Base-by-base conservation (phyloP, 2,888 invertebrate genomes). In the Cactoblastis cactorum region DNA sequence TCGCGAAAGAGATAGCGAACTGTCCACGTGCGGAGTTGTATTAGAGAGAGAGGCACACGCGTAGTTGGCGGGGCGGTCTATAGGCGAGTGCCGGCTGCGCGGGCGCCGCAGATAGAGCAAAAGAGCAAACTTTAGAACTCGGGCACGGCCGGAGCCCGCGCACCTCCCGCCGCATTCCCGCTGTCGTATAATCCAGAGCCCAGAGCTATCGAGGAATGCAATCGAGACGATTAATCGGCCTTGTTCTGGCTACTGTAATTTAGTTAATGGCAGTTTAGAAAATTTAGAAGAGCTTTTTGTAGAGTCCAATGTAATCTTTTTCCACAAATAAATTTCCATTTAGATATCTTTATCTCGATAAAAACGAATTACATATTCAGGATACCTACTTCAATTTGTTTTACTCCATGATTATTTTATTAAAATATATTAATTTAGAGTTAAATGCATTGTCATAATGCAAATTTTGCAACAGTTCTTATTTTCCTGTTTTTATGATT, bases 21-120 rank as follows among this genome's bases (percentile, higher is more conserved):
- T 47, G 55, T 61, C 57, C 74, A 75, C 74, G 77, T 74, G 75
- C 57, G 54, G 55, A 51, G 45, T 17, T 55, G 4, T 41, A 22
- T 49, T 22, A 22, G 38, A 51, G 51, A 60, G 59, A 58, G 61
- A 60, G 58, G 57, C 53, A 67, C 65, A 64, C 79, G 82, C 74
- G 78, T 71, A 73, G 54, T 65, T 69, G 59, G 59, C 60, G 62
- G 65, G 69, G 67, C 75, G 69, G 68, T 62, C 72, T 64, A 69
- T 67, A 69, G 64, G 58, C 67, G 76, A 77, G 67, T 76, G 77
- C 51, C 51, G 45, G 52, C 52, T 55, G 55, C 61, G 65, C 62
- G 58, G 53, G 59, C 69, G 62, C 46, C 61, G 58, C 55, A 53
- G 37, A n/a, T 37, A 17, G 37, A 17, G n/a, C n/a, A n/a, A n/a